Percentiles rank a stretch among this genome's conserved stretches.
Evolutionary conservation across 1,140 invertebrate genomes (phyloP).

Genomic region (Drosophila kepulauana): DNA sequence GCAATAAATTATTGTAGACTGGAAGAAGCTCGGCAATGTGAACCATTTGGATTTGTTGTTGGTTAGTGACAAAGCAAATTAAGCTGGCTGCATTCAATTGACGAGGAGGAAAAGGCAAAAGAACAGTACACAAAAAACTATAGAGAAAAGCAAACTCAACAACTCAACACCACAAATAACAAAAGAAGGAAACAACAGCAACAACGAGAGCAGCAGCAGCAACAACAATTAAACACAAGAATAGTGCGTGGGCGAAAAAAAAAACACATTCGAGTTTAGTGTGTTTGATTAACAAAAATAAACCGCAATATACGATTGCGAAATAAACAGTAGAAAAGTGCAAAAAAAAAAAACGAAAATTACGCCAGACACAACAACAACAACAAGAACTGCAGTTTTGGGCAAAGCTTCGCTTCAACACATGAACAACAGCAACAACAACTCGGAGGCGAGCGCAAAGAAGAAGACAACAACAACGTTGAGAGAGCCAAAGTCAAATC

Average conservation of each 20-base stretch:
- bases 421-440: background rate
- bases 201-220: constrained; percentile 1
- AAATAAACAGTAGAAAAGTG: background rate
- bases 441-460: background rate
- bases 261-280: constrained; percentile 29
- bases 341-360: constrained; percentile 5
- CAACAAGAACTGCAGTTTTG: constrained; percentile 30
- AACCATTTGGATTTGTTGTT: constrained; percentile 8
- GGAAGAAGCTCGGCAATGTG: constrained; percentile 12
- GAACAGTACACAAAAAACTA: background rate
- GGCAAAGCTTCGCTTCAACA: constrained; percentile 24
- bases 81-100: constrained; percentile 32
- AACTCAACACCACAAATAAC: constrained; percentile 18
- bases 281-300: constrained; percentile 30
- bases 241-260: constrained; percentile 31
- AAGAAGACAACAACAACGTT: background rate
- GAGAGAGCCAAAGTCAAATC: background rate
- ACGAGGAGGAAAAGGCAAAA: constrained; percentile 30
- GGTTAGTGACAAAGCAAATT: constrained; percentile 36
- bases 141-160: constrained; percentile 30
- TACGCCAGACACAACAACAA: constrained; percentile 45
- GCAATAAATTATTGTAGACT: constrained; percentile 19
- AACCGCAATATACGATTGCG: constrained; percentile 23
- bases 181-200: background rate
- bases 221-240: background rate